Conservation (phyloP, 2,797 vertebrate genomes). For the Phrynocephalus forsythii region DNA sequence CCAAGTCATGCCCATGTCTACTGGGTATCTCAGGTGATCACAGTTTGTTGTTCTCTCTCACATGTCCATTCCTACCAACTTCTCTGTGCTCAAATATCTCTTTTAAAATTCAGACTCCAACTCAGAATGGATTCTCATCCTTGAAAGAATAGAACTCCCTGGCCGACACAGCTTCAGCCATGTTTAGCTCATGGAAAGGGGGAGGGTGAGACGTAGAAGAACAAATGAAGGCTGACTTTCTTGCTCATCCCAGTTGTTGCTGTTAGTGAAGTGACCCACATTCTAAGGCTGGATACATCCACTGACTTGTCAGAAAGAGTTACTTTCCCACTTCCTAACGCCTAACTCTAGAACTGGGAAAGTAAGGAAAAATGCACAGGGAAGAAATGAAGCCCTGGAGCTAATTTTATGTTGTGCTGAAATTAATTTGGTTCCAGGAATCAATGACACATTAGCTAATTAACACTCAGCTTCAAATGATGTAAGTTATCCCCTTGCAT, state of each 20-base stretch:
- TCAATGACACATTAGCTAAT: slow-evolving; percentile 11
- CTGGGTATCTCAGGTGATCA: background rate
- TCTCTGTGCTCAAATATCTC: background rate
- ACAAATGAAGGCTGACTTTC: background rate
- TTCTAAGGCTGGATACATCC: background rate
- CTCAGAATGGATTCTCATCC: no score
- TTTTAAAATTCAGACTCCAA: no score
- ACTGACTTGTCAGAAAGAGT: background rate
- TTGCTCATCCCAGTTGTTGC: background rate
- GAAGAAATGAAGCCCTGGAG: slow-evolving; percentile 4
- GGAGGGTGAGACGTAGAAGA: background rate
- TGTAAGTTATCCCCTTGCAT: background rate
- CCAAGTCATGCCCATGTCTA: no score
- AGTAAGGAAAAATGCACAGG: background rate
- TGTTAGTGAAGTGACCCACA: background rate
- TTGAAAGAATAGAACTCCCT: no score
- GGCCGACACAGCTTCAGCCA: no score
- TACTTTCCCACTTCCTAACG: background rate
- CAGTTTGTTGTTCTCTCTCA: background rate
- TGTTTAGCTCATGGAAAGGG: no score
- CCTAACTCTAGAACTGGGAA: background rate
- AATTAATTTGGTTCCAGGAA: slow-evolving; percentile 25
- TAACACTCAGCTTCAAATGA: slow-evolving; percentile 39
- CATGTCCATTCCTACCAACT: background rate
- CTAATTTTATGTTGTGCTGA: background rate